Evolutionary conservation across 2,113 vertebrate species (phyloP).

Genomic region (Vulpes lagopus): DNA sequence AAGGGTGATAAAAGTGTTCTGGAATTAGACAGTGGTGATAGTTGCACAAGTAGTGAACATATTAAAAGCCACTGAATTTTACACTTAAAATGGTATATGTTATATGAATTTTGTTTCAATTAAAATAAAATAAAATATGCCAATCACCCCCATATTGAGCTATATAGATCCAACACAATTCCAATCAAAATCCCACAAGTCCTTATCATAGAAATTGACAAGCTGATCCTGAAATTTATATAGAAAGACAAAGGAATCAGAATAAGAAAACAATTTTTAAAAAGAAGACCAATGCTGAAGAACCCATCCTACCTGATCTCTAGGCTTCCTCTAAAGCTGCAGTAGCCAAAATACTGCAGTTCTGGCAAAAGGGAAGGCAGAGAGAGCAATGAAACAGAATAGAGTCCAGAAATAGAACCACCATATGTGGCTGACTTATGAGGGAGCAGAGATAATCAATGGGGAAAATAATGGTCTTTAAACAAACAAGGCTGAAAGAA

Average conservation of each 20-base stretch:
- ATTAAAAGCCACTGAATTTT: not conserved
- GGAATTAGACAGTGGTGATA: not conserved
- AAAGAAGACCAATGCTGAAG: not conserved
- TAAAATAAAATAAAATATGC: slow-evolving; percentile 18
- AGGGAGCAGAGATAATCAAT: not conserved
- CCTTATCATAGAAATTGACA: not conserved
- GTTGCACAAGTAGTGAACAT: not conserved
- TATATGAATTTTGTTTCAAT: not conserved
- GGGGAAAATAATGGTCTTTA: not conserved
- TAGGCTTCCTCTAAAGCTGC: not conserved
- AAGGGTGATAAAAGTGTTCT: not conserved
- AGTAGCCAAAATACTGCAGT: not conserved
- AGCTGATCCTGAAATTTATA: not conserved
- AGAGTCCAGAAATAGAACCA: not conserved
- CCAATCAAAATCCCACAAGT: not conserved
- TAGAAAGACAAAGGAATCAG: slow-evolving; percentile 23
- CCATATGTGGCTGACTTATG: too few relatives aligned
- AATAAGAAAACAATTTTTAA: not conserved
- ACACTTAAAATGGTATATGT: slow-evolving; percentile 9
- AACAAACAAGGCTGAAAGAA: slow-evolving; percentile 16
- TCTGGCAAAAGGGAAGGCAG: not conserved
- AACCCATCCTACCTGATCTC: not conserved
- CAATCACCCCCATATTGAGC: not conserved
- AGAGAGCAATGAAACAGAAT: not conserved
- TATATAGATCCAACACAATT: not conserved